Evolutionary conservation across 92 coral and sea anemone species (phyloP).

Genomic region (Epizoanthus ramosus): DNA sequence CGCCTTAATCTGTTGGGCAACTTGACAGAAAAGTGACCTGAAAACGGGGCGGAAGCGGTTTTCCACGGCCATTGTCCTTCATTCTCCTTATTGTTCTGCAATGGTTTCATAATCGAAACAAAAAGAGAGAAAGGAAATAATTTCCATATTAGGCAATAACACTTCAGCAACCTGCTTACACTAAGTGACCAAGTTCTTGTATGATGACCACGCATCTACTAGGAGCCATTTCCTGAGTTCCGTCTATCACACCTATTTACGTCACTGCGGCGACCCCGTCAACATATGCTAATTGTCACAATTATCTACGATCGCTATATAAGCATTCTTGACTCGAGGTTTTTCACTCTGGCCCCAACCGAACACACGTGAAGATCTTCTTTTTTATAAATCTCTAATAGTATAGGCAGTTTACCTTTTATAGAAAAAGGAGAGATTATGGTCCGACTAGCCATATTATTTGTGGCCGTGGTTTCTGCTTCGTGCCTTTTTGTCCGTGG

Average conservation of each 20-base stretch:
- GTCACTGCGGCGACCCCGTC: slow-evolving; percentile 5
- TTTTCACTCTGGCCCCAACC: background rate
- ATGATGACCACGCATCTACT: background rate
- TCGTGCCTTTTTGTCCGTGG: background rate
- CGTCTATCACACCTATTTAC: background rate
- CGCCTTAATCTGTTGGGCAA: too few relatives aligned
- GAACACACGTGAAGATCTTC: background rate
- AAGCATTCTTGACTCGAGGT: too few relatives aligned
- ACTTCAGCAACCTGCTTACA: slow-evolving; percentile 12
- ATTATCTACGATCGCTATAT: too few relatives aligned
- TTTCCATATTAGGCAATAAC: slow-evolving; percentile 13
- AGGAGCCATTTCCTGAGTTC: background rate
- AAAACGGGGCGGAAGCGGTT: slow-evolving; percentile 27
- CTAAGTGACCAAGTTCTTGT: background rate
- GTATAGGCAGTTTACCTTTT: background rate
- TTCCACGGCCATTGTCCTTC: background rate
- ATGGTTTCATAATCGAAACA: background rate
- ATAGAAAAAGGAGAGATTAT: background rate
- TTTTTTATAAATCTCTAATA: background rate
- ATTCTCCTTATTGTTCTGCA: background rate
- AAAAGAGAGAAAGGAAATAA: background rate
- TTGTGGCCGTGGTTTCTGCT: background rate
- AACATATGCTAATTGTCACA: too few relatives aligned
- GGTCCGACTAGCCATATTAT: background rate
- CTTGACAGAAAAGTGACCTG: background rate